Evolutionary conservation across 92 coral and sea anemone genomes (phyloP), one percentile per base, ranked within the genome.

Genomic region (Muricea muricata): DNA sequence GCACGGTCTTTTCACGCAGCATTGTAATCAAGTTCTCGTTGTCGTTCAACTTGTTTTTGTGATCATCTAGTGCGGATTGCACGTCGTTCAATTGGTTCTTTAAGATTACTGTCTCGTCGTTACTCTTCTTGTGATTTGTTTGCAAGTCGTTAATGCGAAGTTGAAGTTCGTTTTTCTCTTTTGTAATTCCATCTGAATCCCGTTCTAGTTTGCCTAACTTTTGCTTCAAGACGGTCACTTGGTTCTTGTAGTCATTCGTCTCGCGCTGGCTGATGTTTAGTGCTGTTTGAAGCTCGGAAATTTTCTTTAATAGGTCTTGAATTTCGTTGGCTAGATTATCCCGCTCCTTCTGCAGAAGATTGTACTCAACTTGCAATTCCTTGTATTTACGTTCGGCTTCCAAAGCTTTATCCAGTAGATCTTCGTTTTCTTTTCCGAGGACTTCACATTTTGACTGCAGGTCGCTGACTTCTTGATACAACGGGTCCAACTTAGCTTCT

Each of bases 211-310:
- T 86, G 40, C 86, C 94, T 18, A 90, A 68, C 56, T 93, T 93
- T 65, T 93, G 97, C 15, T 78, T 87, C 39, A 94, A 90, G 37
- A 75, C 89, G 77, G 91, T 84, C 15, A 92, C 87, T 71, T 96
- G 97, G 42, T 94, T 90, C 20, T 96, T 95, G 84, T 90, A 94
- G 9, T 93, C 98, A 50, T 78, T 52, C 63, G 91, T 90, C 41
- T 89, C 92, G 54, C 94, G 93, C 48, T 96, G 97, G 26, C 98
- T 92, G 40, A 87, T 63, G 50, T 93, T 91, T 25, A 87, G 93
- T 18, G 97, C 90, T 20, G 98, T 97, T 84, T 96, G 99, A 9
- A 96, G 93, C 79, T 96, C 99, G 47, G 98, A 93, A 10, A 88
- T 86, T 65, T 90, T 89, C 82, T 86, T 93, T 85, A 92, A 84